Evolutionary conservation across 2,888 invertebrate genomes (phyloP).

Genomic region (Polyommatus icarus): DNA sequence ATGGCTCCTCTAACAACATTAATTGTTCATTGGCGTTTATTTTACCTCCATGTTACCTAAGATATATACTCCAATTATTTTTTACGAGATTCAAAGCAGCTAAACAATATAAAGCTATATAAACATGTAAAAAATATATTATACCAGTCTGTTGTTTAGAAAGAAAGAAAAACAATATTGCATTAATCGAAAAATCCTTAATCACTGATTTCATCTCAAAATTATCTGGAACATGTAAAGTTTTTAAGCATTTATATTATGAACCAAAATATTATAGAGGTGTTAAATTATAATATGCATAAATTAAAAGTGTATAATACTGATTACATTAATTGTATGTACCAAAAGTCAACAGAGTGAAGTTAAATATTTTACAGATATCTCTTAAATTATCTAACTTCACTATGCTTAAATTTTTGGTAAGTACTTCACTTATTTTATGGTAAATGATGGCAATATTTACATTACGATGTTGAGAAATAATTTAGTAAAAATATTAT

Average conservation of each 20-base stretch:
- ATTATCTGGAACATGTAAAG: neutral
- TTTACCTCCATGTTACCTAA: neutral
- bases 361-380: neutral
- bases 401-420: neutral
- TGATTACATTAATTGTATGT: constrained; percentile 55
- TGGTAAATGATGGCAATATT: constrained; percentile 73
- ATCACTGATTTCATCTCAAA: neutral
- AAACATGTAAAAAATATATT: constrained; percentile 16
- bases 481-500: constrained; percentile 63
- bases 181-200: neutral
- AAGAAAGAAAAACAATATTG: neutral
- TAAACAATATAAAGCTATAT: constrained; percentile 27
- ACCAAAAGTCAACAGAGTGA: constrained; percentile 9
- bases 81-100: constrained; percentile 18
- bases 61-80: neutral
- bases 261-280: neutral
- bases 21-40: neutral
- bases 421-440: constrained; percentile 49
- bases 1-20: neutral
- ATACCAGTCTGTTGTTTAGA: constrained; percentile 28
- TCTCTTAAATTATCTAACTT: constrained; percentile 10
- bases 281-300: constrained; percentile 42
- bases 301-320: constrained; percentile 76
- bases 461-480: constrained; percentile 67
- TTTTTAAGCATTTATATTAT: neutral